phyloP scores from a whole-genome alignment of 2,888 invertebrate species.

The Lochmaea crataegi region DNA sequence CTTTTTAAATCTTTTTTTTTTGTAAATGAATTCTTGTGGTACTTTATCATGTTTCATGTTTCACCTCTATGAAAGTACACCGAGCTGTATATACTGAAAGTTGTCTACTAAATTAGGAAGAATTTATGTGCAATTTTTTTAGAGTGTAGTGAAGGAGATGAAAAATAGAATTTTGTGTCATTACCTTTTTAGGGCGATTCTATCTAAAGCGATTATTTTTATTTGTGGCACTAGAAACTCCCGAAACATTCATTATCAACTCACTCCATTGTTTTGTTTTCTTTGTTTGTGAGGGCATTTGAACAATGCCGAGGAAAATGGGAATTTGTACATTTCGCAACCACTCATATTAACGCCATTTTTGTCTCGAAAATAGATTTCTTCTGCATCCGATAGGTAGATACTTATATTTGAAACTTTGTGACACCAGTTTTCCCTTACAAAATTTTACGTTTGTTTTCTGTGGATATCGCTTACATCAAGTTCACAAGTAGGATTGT shows the following conservation, averaged over 20 bases:
- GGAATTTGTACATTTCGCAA: constrained; percentile 26
- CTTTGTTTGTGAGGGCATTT: constrained; percentile 27
- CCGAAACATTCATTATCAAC: constrained; percentile 33
- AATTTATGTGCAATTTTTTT: background rate
- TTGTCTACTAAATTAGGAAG: too few species aligned
- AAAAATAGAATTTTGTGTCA: constrained; percentile 33
- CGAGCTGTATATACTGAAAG: too few species aligned
- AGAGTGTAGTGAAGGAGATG: constrained; percentile 12
- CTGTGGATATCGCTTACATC: too few species aligned
- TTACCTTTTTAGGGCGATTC: constrained; percentile 31
- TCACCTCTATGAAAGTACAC: too few species aligned
- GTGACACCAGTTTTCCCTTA: too few species aligned
- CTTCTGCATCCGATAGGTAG: background rate
- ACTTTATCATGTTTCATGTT: too few species aligned
- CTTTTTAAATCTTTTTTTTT: too few species aligned
- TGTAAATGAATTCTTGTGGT: too few species aligned
- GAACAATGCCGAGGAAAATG: constrained; percentile 26
- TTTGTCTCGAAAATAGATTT: background rate
- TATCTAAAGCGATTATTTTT: constrained; percentile 32
- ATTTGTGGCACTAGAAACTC: constrained; percentile 31
- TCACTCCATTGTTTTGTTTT: constrained; percentile 29
- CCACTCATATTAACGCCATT: constrained; percentile 13
- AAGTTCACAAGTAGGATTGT: too few species aligned
- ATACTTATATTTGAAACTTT: background rate
- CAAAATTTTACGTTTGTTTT: too few species aligned